phyloP scores from a whole-genome alignment of 2,888 invertebrate species.

The Standfussiana lucernea region DNA sequence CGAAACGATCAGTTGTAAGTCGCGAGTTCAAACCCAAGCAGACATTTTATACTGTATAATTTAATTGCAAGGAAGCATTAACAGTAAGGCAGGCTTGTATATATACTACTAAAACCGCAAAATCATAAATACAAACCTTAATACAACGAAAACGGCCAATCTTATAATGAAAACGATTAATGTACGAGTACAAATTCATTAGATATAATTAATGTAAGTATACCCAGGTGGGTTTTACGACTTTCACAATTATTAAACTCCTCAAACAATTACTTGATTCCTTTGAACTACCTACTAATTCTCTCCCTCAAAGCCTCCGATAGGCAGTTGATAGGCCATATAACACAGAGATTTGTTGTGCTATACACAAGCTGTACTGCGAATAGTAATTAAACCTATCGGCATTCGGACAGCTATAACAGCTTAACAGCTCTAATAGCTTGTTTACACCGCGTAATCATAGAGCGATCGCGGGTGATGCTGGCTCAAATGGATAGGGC shows the following conservation, averaged over 20 bases:
- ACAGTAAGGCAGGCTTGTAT: background rate
- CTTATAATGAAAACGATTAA: background rate
- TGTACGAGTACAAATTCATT: background rate
- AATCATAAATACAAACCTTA: background rate
- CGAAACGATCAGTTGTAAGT: background rate
- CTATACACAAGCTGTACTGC: background rate
- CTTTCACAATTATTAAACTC: background rate
- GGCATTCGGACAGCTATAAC: constrained; percentile 41
- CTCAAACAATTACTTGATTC: background rate
- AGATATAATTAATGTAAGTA: background rate
- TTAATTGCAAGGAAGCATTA: background rate
- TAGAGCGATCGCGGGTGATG: constrained; percentile 26
- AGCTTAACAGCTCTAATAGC: constrained; percentile 59
- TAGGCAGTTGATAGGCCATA: constrained; percentile 16
- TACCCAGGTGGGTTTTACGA: background rate
- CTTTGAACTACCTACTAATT: background rate
- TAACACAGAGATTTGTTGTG: constrained; percentile 22
- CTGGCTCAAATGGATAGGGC: constrained; percentile 45
- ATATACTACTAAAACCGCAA: background rate
- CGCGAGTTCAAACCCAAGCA: background rate
- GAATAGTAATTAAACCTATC: constrained; percentile 51
- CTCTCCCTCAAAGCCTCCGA: background rate
- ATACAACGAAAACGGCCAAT: background rate
- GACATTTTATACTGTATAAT: background rate
- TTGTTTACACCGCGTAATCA: constrained; percentile 68